Evolutionary conservation across 2,797 vertebrate species (phyloP).

Genomic region (Psittacula echo): DNA sequence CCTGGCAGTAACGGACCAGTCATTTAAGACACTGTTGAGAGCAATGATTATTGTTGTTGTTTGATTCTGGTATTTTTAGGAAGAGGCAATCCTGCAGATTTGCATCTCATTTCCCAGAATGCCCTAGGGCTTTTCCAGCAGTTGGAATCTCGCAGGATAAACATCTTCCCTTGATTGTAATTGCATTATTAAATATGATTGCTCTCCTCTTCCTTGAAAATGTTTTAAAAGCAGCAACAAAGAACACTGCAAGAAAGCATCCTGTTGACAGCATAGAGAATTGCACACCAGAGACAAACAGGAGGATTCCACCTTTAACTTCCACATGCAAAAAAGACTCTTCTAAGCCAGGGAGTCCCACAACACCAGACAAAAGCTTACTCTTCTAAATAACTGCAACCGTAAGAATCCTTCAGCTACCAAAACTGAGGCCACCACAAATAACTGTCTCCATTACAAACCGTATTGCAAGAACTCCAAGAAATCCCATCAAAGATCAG

Average conservation of each 20-base stretch:
- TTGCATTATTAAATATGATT: constrained; percentile 71
- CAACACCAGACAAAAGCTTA: background rate
- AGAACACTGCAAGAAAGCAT: constrained; percentile 14
- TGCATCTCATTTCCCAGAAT: constrained; percentile 67
- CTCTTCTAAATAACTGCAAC: background rate
- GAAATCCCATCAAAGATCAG: background rate
- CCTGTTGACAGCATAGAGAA: background rate
- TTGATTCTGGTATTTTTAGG: constrained; percentile 54
- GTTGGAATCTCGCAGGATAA: constrained; percentile 60
- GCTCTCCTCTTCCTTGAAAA: constrained; percentile 44
- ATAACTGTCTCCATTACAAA: background rate
- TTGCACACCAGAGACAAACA: background rate
- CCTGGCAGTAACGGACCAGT: background rate
- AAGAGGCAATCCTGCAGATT: constrained; percentile 64
- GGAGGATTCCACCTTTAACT: background rate
- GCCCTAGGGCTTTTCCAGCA: constrained; percentile 59
- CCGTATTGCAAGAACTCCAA: background rate
- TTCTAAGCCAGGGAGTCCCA: background rate
- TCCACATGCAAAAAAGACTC: background rate
- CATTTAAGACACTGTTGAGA: background rate
- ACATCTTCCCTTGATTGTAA: constrained; percentile 66
- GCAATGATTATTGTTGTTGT: background rate
- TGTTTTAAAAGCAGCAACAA: constrained; percentile 50
- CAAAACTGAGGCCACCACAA: background rate
- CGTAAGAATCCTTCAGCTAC: background rate